Conservation (phyloP, 2,888 invertebrate species). For the Melieria omissa region DNA sequence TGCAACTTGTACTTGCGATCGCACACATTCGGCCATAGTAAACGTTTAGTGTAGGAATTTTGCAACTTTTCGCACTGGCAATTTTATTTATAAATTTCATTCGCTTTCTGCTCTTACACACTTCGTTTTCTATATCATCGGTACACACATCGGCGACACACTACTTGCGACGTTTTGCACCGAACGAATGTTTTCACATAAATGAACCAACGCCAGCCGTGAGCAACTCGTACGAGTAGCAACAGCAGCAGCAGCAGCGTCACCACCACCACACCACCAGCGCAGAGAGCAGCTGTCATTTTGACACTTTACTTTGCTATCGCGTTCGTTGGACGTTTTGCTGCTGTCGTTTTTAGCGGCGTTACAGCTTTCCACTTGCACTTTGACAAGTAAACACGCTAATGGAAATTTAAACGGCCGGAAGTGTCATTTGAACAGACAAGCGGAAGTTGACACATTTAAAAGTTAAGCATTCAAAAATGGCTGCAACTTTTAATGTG, state of each 20-base stretch:
- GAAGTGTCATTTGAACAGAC: too few relatives aligned
- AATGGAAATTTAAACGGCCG: too few relatives aligned
- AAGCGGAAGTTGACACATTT: too few relatives aligned
- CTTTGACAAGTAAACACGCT: too few relatives aligned
- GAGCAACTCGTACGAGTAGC: not conserved
- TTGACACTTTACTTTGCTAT: not conserved
- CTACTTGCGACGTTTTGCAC: not conserved
- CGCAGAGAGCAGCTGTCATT: not conserved
- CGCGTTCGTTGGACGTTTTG: not conserved
- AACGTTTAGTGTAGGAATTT: not conserved
- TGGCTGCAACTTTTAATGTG: too few relatives aligned
- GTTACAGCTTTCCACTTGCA: not conserved
- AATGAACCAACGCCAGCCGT: not conserved
- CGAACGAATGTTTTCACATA: not conserved
- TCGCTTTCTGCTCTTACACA: not conserved
- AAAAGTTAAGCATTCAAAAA: too few relatives aligned
- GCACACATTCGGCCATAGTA: too few relatives aligned
- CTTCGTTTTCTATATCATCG: not conserved
- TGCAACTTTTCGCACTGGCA: not conserved
- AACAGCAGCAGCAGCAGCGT: too few relatives aligned
- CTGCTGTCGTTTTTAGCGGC: not conserved
- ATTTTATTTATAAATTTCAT: conserved; percentile 2
- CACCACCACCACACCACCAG: not conserved
- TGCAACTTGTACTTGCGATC: too few relatives aligned
- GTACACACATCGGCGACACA: not conserved